phyloP scores from a whole-genome alignment of 2,888 invertebrate genomes.

The Chaitophorus viminalis region DNA sequence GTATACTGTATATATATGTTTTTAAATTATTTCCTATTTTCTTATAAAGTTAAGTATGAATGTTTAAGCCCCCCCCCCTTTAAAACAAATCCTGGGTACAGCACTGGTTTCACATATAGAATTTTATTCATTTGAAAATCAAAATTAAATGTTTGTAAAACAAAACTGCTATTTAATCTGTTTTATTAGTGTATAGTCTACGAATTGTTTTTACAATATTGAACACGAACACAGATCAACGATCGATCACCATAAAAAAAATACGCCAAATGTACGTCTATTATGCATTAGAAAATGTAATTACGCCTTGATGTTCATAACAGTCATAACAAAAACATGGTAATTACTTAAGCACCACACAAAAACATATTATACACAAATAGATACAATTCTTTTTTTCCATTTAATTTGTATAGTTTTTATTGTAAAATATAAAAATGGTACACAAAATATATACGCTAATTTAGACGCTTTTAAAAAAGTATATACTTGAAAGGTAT shows the following conservation, averaged over 20 bases:
- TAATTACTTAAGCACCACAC: constrained; percentile 18
- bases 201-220: not conserved
- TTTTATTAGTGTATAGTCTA: too few species aligned
- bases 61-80: too few species aligned
- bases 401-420: not conserved
- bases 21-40: too few species aligned
- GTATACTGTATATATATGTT: too few species aligned
- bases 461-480: not conserved
- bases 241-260: constrained; percentile 1
- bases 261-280: constrained; percentile 6
- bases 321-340: constrained; percentile 19
- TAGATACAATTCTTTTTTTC: not conserved
- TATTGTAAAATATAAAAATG: not conserved
- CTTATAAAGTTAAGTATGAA: too few species aligned
- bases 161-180: too few species aligned
- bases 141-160: too few species aligned
- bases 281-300: constrained; percentile 30
- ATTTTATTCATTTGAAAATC: too few species aligned
- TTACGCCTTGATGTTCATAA: not conserved
- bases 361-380: not conserved
- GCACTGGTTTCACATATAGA: too few species aligned
- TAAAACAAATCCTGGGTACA: too few species aligned
- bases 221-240: not conserved
- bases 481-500: not conserved
- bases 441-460: not conserved